Evolutionary conservation across 2,113 vertebrate species (phyloP), one percentile per base, ranked within the genome.

Genomic region (Heliornis fulica): DNA sequence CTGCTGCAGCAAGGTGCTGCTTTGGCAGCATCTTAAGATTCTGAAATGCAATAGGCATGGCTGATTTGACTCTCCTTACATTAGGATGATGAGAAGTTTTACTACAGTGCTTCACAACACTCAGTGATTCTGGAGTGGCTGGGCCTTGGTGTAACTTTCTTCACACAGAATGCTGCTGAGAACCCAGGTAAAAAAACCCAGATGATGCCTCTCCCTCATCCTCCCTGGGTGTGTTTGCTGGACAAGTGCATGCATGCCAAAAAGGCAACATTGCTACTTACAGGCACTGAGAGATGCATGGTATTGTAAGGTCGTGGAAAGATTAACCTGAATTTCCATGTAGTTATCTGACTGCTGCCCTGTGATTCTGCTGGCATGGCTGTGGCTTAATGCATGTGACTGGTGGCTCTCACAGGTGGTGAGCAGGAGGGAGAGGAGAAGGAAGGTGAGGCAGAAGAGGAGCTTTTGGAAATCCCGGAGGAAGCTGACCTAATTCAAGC

Each of bases 401-500:
- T 85, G 70, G 32, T 94, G 36, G 69, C 36, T 94, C 79, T 68
- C 81, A 53, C 54, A 98, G 97, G 79, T 84, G 36, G 46, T 75
- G 88, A 95, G 61, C 94, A 96, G 80, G 95, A 97, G 89, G 40
- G 83, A 75, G 96, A 95, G 26, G 97, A 98, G 20, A 96, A 98
- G n/a, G 91, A 91, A 11, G 89, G 86, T 63, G 97, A 96, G 72
- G 31, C 83, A 20, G 95, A 95, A 65, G 98, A 98, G 15, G 97
- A 98, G 3, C 94, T 99, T 95, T 98, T 99, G 41, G 94, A 98
- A 20, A 98, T 99, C 5, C 88, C 96, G 20, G 99, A 99, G 94
- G 98, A 99, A 92, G 99, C 99, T 4, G 99, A 98, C 63, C 95
- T 99, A 95, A 99, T 99, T 91, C 98, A 99, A 96, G 98, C 97